phyloP scores from a whole-genome alignment of 2,888 invertebrate species.

The Diogma glabrata region DNA sequence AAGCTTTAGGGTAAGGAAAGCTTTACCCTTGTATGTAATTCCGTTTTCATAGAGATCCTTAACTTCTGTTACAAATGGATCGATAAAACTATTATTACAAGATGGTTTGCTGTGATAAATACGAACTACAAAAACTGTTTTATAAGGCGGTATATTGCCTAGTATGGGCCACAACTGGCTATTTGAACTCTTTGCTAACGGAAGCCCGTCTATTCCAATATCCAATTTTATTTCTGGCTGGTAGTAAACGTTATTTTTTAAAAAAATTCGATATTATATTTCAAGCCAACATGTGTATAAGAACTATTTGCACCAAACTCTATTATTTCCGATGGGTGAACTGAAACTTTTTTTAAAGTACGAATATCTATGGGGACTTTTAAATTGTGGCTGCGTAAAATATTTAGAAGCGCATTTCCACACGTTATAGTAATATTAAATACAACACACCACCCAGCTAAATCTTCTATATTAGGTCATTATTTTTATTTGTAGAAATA shows the following conservation, averaged over 20 bases:
- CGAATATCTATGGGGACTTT: neutral
- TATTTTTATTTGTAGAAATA: constrained; percentile 9
- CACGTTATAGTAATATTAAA: neutral
- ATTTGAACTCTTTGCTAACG: no score
- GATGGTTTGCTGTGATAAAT: neutral
- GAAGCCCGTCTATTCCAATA: no score
- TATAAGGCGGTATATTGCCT: no score
- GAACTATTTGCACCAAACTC: neutral
- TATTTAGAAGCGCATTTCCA: neutral
- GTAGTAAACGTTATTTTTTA: neutral
- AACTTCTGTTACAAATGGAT: neutral
- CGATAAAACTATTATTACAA: neutral
- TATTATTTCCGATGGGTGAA: neutral
- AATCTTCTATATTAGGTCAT: constrained; percentile 6
- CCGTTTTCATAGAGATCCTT: neutral
- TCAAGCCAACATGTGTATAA: neutral
- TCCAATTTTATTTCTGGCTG: neutral
- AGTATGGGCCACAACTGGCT: no score
- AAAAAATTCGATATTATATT: neutral
- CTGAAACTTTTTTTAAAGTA: neutral
- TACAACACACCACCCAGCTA: neutral
- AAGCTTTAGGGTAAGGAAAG: no score
- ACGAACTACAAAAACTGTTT: no score
- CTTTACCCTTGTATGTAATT: neutral
- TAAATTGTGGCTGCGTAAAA: neutral